phyloP scores from a whole-genome alignment of 2,797 vertebrate genomes.

The Channallabes apus region DNA sequence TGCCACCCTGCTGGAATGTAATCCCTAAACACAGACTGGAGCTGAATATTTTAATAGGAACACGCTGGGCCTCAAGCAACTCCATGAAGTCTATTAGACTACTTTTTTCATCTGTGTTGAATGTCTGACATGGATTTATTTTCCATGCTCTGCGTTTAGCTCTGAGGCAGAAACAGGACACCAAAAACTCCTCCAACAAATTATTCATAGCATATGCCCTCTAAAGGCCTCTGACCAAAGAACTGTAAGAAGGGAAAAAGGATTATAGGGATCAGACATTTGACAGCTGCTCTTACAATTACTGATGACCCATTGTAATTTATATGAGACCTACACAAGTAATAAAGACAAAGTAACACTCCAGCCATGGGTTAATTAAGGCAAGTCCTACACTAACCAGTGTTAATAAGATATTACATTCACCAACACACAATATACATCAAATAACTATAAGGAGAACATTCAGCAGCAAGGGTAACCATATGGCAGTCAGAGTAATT shows the following conservation, averaged over 20 bases:
- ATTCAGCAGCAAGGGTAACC: too few relatives aligned
- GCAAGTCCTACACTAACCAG: neutral
- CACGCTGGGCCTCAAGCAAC: neutral
- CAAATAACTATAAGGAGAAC: too few relatives aligned
- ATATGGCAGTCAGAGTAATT: too few relatives aligned
- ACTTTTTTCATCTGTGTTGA: neutral
- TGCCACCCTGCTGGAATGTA: neutral
- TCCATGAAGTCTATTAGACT: neutral
- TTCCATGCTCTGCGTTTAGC: neutral
- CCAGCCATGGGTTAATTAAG: neutral
- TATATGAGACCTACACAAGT: neutral
- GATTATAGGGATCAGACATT: neutral
- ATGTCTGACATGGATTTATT: constrained; percentile 7
- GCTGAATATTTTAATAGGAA: neutral
- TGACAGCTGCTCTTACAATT: neutral
- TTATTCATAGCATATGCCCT: constrained; percentile 28
- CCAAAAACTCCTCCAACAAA: constrained; percentile 13
- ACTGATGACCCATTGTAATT: neutral
- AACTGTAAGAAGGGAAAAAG: neutral
- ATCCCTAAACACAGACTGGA: neutral
- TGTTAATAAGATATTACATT: too few relatives aligned
- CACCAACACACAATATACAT: too few relatives aligned
- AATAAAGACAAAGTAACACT: neutral
- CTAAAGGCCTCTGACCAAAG: neutral
- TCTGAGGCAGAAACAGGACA: neutral